Percentiles rank a stretch among this genome's conserved stretches.
Evolutionary conservation across 2,113 vertebrate genomes (phyloP).

Genomic region (Lutjanus erythropterus): DNA sequence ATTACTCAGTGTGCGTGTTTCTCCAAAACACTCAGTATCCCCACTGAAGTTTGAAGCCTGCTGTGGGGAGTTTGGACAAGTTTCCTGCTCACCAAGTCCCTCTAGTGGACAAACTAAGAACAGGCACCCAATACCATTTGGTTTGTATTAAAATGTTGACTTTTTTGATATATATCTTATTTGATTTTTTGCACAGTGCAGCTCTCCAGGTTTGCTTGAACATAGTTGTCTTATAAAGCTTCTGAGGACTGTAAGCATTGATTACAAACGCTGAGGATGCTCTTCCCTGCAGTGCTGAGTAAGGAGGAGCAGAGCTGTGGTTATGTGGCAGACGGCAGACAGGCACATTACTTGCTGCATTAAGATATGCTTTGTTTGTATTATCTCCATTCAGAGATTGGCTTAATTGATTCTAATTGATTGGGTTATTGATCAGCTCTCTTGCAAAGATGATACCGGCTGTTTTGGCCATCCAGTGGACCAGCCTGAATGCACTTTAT

Average conservation of each 20-base stretch:
- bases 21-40: conserved; percentile 23
- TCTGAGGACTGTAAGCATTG: conserved; percentile 41
- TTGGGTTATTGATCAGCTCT: conserved; percentile 83
- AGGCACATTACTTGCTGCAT: conserved; percentile 81
- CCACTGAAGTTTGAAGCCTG: conserved; percentile 31
- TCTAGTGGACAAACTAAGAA: conserved; percentile 79
- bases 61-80: conserved; percentile 4
- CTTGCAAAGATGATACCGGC: conserved; percentile 58
- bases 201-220: conserved; percentile 16
- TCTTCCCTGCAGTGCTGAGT: conserved; percentile 77
- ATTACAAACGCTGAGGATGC: conserved; percentile 62
- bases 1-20: conserved; percentile 39
- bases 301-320: conserved; percentile 71
- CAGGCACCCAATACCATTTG: not conserved
- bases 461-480: conserved; percentile 48
- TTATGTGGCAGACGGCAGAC: conserved; percentile 77
- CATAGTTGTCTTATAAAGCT: conserved; percentile 13
- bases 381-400: conserved; percentile 79
- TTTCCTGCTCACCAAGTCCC: conserved; percentile 75
- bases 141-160: not conserved
- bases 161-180: not conserved
- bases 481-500: conserved; percentile 29
- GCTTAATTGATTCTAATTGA: conserved; percentile 84
- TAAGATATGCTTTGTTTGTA: conserved; percentile 83
- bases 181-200: conserved; percentile 16